phyloP scores from a whole-genome alignment of 2,888 invertebrate species.

The Bellardia bayeri region DNA sequence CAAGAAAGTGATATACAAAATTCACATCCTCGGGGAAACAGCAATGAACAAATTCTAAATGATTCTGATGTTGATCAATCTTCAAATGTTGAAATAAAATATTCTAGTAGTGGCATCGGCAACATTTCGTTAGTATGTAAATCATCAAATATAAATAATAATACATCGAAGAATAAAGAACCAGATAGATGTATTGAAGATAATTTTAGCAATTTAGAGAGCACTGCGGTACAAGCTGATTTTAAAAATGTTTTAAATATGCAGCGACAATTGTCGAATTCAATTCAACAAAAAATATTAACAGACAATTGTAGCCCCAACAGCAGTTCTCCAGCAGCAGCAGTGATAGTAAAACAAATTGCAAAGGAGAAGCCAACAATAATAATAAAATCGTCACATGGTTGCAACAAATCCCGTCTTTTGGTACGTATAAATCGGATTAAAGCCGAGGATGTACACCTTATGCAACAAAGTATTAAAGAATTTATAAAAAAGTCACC shows the following conservation, averaged over 20 bases:
- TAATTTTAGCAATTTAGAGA: conserved; percentile 4
- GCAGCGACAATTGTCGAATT: conserved; percentile 74
- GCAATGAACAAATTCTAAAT: background rate
- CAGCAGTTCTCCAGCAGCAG: conserved; percentile 63
- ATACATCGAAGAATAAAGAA: background rate
- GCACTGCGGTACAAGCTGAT: conserved; percentile 74
- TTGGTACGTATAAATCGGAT: conserved; percentile 84
- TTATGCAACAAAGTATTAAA: conserved; percentile 88
- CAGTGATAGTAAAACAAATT: background rate
- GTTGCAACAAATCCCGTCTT: conserved; percentile 80
- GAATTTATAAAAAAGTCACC: conserved; percentile 88
- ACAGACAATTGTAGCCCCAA: conserved; percentile 70
- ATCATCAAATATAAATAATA: background rate
- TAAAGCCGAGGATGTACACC: conserved; percentile 85
- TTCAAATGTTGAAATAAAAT: background rate
- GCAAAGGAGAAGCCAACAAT: conserved; percentile 64
- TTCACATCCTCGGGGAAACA: background rate
- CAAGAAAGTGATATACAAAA: background rate
- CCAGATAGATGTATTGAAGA: background rate
- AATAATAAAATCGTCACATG: conserved; percentile 41
- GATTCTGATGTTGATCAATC: background rate
- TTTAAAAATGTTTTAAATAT: conserved; percentile 79
- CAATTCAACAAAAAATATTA: conserved; percentile 59
- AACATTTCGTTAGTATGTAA: background rate
- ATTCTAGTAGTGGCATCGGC: background rate